phyloP scores from a whole-genome alignment of 2,113 vertebrate genomes.

The Misgurnus anguillicaudatus region DNA sequence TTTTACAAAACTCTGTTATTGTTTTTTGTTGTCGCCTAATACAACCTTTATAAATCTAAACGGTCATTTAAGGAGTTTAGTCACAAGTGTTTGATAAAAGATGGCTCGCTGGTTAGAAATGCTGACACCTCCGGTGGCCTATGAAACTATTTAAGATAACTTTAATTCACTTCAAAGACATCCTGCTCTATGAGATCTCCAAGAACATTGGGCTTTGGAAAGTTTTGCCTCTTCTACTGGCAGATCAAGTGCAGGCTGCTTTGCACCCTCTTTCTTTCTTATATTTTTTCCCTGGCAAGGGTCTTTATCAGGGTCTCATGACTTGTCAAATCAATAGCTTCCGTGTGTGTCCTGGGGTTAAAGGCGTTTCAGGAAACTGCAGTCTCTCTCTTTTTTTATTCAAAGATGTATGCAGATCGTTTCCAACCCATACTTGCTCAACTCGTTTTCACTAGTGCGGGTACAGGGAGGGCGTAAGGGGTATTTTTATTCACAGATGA shows the following conservation, averaged over 20 bases:
- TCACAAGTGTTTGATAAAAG: not conserved
- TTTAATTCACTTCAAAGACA: not conserved
- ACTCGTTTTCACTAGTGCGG: slow-evolving; percentile 72
- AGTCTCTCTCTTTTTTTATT: slow-evolving; percentile 44
- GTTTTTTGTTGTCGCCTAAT: not conserved
- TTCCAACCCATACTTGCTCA: slow-evolving; percentile 70
- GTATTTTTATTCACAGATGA: slow-evolving; percentile 56
- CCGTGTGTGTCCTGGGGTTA: slow-evolving; percentile 28
- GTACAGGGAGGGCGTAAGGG: slow-evolving; percentile 56
- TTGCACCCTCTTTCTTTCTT: slow-evolving; percentile 37
- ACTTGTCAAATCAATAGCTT: slow-evolving; percentile 42
- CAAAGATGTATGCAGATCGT: slow-evolving; percentile 64
- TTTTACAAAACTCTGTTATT: not conserved
- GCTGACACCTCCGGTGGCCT: slow-evolving; percentile 55
- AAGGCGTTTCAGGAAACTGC: slow-evolving; percentile 26
- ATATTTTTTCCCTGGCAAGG: slow-evolving; percentile 7
- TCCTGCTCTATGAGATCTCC: not conserved
- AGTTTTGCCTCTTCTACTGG: slow-evolving; percentile 25
- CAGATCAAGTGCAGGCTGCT: slow-evolving; percentile 21
- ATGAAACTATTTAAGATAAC: slow-evolving; percentile 38
- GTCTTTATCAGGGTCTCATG: slow-evolving; percentile 45
- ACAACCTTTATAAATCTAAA: not conserved
- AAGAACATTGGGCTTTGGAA: slow-evolving; percentile 13
- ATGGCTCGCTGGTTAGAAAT: not conserved
- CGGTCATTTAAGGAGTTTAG: not conserved